phyloP scores from a whole-genome alignment of 2,888 invertebrate genomes.

The Cryptophagus acutangulus region DNA sequence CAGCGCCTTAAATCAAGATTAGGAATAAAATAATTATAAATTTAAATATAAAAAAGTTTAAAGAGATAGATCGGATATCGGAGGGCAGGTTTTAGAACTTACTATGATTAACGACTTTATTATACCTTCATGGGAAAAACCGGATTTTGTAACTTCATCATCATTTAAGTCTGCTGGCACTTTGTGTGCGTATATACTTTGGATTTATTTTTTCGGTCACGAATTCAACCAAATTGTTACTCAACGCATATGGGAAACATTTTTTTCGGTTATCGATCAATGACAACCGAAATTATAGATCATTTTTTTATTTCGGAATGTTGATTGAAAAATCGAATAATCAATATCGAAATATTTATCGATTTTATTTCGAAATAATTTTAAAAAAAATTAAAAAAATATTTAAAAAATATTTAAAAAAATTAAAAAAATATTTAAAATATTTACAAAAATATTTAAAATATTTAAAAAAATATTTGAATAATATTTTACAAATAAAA shows the following conservation, averaged over 20 bases:
- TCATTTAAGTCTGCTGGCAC: slow-evolving; percentile 33
- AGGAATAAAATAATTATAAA: slow-evolving; percentile 41
- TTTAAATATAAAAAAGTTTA: slow-evolving; percentile 43
- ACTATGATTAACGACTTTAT: slow-evolving; percentile 50
- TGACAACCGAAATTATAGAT: slow-evolving; percentile 19
- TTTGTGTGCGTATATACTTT: slow-evolving; percentile 15
- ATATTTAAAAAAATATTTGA: too few species aligned
- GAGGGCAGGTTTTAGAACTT: slow-evolving; percentile 41
- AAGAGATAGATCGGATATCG: slow-evolving; percentile 43
- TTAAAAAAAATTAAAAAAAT: too few species aligned
- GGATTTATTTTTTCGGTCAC: slow-evolving; percentile 19
- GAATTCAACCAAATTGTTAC: slow-evolving; percentile 12
- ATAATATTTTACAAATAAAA: too few species aligned
- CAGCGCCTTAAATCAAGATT: slow-evolving; percentile 28
- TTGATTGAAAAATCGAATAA: too few species aligned
- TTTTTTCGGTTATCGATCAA: slow-evolving; percentile 23
- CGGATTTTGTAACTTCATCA: slow-evolving; percentile 50
- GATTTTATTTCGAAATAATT: too few species aligned
- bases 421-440: too few species aligned
- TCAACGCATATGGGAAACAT: too few species aligned
- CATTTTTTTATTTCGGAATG: too few species aligned
- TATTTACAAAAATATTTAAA: too few species aligned
- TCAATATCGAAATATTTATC: too few species aligned
- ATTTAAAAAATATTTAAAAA: too few species aligned
- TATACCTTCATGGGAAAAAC: slow-evolving; percentile 46